Percentiles rank a stretch among this genome's conserved stretches.
These are phyloP conservation scores for Didymodactylos carnosus DNA, from an alignment of 2,888 invertebrate species.

Conservation along the genomic window DNA sequence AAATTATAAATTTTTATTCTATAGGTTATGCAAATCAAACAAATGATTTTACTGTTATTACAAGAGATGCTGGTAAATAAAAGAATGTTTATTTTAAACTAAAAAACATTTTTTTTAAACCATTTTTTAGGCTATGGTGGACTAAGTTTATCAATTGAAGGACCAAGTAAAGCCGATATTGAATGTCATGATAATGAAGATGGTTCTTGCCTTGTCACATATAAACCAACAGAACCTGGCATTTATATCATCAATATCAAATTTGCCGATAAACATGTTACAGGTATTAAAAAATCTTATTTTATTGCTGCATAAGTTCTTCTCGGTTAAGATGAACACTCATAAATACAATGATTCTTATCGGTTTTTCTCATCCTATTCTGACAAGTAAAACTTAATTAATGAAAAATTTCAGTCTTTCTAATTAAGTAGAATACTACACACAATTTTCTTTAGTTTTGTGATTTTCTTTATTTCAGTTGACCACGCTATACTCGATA, in stretches of 20 bases:
- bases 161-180: slow-evolving; percentile 93
- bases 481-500: no score
- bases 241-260: slow-evolving; percentile 80
- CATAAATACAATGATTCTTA: no score
- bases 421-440: no score
- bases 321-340: no score
- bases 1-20: background rate
- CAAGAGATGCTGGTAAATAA: slow-evolving; percentile 62
- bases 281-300: no score
- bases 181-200: slow-evolving; percentile 81
- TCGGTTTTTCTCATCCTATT: no score
- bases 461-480: no score
- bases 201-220: slow-evolving; percentile 77
- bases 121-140: slow-evolving; percentile 57
- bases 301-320: no score
- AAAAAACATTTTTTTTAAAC: background rate
- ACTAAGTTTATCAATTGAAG: slow-evolving; percentile 84
- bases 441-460: no score
- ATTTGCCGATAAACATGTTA: slow-evolving; percentile 90
- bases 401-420: no score
- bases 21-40: slow-evolving; percentile 59
- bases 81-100: background rate
- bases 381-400: no score
- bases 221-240: slow-evolving; percentile 87
- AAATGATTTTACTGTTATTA: slow-evolving; percentile 81